Evolutionary conservation across 2,113 vertebrate genomes (phyloP), one percentile per base, ranked within the genome.

Genomic region (Hemichromis elongatus): DNA sequence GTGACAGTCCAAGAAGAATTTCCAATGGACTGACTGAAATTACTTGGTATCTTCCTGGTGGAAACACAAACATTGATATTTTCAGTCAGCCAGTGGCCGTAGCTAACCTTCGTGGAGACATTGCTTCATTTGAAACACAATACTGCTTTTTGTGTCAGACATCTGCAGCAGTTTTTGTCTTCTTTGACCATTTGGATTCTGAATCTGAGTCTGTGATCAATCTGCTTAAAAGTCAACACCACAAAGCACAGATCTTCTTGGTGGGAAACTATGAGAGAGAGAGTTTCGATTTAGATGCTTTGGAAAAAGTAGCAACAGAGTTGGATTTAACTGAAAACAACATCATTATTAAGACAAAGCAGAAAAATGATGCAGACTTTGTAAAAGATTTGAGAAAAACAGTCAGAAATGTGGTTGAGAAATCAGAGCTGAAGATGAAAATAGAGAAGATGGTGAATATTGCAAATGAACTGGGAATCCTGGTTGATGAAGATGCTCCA

Each of bases 91-190:
- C 52, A 53, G 52, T 53, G 52, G 52, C 52, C 11, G 9, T 53
- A 53, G 52, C 52, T 1, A 53, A 53, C 9, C 52, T 53, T 5
- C 9, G 0, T 53, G 52, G 52, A 0, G 52, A 53, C 52, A 53
- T 53, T 53, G 52, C 9, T 3, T 8, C 0, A n/a, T n/a, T n/a
- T n/a, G n/a, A 18, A n/a, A 5, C 52, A n/a, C 19, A 53, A 53
- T 53, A n/a, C 9, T 53, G 19, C 52, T 53, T 53, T 86, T 54
- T 97, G 81, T 92, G 95, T 82, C 86, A 96, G 68, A 88, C 93
- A 18, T 97, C 96, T 12, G 91, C 95, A 3, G 96, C 95, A 14
- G 57, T 97, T 11, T 96, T 97, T 92, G 93, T 97, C 7, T 96
- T 97, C 42, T 94, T 92, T 77, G 95, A 97, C 61, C 53, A 42